Evolutionary conservation across 2,888 invertebrate species (phyloP).

Genomic region (Beris chalybata): DNA sequence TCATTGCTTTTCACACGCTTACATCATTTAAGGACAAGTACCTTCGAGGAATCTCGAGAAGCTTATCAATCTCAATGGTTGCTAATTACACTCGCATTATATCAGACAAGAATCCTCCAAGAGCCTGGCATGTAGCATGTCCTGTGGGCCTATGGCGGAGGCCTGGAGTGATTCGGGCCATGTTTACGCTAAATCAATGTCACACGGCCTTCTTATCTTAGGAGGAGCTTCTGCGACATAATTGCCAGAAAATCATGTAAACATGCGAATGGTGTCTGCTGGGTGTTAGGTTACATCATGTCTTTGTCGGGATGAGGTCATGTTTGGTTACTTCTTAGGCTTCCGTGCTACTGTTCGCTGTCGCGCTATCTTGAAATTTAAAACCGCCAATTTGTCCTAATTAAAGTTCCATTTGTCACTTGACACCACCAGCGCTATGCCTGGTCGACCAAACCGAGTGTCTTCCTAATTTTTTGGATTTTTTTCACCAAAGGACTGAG

Average conservation of each 20-base stretch:
- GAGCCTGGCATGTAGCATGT: not conserved
- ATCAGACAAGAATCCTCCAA: slow-evolving; percentile 18
- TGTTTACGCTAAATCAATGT: slow-evolving; percentile 4
- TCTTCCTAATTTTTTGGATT: not conserved
- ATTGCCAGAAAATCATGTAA: slow-evolving; percentile 5
- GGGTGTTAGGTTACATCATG: not conserved
- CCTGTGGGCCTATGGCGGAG: not conserved
- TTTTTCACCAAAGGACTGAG: not conserved
- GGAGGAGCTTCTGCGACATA: not conserved
- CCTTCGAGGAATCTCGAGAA: not conserved
- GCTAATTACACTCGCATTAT: slow-evolving; percentile 36
- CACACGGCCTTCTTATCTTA: not conserved
- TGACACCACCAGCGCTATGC: slow-evolving; percentile 6
- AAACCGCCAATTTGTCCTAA: slow-evolving; percentile 29
- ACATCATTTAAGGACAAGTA: not conserved
- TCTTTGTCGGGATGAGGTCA: not conserved
- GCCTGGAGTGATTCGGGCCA: not conserved
- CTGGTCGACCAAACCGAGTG: not conserved
- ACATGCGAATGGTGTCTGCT: not conserved
- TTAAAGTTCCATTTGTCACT: slow-evolving; percentile 22
- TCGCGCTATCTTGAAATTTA: not conserved
- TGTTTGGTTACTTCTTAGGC: not conserved
- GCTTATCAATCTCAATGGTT: slow-evolving; percentile 37
- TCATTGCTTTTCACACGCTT: slow-evolving; percentile 10
- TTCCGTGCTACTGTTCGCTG: slow-evolving; percentile 2